Conservation (phyloP, 2,797 vertebrate species). For the Schizothorax lantsangensis region DNA sequence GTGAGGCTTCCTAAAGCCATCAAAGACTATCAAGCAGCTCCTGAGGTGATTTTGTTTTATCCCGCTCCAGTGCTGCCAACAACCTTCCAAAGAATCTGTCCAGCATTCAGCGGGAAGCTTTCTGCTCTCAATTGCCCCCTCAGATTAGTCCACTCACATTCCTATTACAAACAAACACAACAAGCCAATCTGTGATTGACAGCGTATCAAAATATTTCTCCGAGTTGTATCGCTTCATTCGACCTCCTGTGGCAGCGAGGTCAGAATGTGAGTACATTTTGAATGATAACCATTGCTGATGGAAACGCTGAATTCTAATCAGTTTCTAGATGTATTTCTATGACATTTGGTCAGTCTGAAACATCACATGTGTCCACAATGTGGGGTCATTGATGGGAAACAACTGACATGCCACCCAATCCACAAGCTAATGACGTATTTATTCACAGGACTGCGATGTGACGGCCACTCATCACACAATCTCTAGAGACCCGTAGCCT, state of each 20-base stretch:
- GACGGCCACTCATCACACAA: conserved; percentile 15
- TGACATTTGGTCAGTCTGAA: background rate
- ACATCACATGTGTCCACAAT: background rate
- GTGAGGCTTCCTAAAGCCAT: conserved; percentile 35
- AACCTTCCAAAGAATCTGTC: conserved; percentile 24
- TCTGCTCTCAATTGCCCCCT: conserved; percentile 33
- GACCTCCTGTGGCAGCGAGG: background rate
- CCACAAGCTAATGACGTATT: conserved; percentile 55
- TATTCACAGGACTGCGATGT: conserved; percentile 55
- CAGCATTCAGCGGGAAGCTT: background rate
- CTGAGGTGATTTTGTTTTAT: conserved; percentile 38
- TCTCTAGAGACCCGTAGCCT: conserved; percentile 66
- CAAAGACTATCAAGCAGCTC: conserved; percentile 38
- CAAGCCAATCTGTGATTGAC: conserved; percentile 6
- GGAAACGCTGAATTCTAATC: conserved; percentile 4
- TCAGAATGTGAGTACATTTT: conserved; percentile 6
- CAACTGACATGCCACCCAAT: conserved; percentile 61
- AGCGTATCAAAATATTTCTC: conserved; percentile 1
- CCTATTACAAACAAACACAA: conserved; percentile 14
- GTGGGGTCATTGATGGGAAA: conserved; percentile 52
- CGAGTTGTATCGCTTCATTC: background rate
- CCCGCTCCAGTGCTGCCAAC: conserved; percentile 17
- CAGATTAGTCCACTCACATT: conserved; percentile 10
- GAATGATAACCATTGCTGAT: background rate
- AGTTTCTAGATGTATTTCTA: background rate